These are phyloP conservation scores for Achroia grisella DNA, from an alignment of 1,140 invertebrate genomes.

Conservation along the genomic window DNA sequence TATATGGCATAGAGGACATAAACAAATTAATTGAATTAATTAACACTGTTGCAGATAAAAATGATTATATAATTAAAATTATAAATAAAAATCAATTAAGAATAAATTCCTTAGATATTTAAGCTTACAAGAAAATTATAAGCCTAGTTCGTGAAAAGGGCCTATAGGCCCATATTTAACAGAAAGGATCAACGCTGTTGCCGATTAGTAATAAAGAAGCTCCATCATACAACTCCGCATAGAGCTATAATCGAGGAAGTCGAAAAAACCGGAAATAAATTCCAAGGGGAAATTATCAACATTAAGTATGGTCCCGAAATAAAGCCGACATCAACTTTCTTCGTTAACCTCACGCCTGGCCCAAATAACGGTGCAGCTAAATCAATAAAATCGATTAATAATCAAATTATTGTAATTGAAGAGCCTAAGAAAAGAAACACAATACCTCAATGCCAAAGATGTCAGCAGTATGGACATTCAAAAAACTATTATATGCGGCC, in stretches of 20 bases:
- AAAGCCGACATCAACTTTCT: no score
- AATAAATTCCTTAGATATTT: background rate
- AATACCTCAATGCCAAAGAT: no score
- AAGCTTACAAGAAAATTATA: conserved; percentile 1
- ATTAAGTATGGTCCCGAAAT: background rate
- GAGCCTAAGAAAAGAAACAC: no score
- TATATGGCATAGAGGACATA: conserved; percentile 8
- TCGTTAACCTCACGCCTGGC: no score
- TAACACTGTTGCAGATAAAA: background rate
- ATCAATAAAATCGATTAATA: no score
- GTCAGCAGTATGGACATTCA: no score
- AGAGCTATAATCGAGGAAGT: background rate
- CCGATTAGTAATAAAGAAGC: background rate
- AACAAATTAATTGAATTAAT: conserved; percentile 1
- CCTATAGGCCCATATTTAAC: conserved; percentile 8
- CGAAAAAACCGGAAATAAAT: background rate
- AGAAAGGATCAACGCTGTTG: conserved; percentile 1
- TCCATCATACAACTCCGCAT: background rate
- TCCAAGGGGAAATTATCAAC: background rate
- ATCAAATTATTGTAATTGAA: no score
- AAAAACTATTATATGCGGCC: no score
- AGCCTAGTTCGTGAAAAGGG: conserved; percentile 1
- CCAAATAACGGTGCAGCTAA: no score
- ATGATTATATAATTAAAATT: background rate
- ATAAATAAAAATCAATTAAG: conserved; percentile 6